Base-by-base conservation (phyloP, 2,797 vertebrate species). In the Sardinella longiceps region DNA sequence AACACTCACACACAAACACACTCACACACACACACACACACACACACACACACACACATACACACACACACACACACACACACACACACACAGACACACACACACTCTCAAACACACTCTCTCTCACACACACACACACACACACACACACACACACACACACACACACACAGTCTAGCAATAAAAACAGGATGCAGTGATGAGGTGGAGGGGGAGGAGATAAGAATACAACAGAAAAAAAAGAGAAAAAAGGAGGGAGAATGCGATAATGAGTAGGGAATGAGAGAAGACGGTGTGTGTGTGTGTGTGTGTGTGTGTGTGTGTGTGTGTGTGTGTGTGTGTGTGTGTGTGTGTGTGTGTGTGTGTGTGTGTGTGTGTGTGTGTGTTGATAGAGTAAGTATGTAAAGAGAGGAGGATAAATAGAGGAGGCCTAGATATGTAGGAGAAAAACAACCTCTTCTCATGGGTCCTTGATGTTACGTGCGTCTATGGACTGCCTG, bases 31-130 rank as follows among this genome's bases (percentile, higher is more conserved):
- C 50, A 15, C 80, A 10, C 39, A 80, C 80, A 80, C 39, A 25
- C 39, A n/a, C 45, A n/a, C 23, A 37, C 81, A 88, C 60, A 58
- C 56, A 56, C 77, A 81, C 81, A 20, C 43, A 80, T 39, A 39
- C 25, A 84, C 56, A 43, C 43, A 80, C 51, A 70, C 82, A 56
- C 51, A 56, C 51, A 58, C 5, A 58, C n/a, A n/a, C 28, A 33
- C 60, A 66, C 28, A 14, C 60, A 66, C 60, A 33, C 60, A 66
- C 60, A 66, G 10, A 63, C n/a, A 30, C 60, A 66, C 60, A 14
- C n/a, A 66, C 56, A 25, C 56, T 37, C 81, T 11, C 11, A 4
- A 63, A 83, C 33, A 33, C 48, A 81, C 66, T 39, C 66, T 33
- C 63, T 30, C 1, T 66, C 63, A 66, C 12, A 66, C 4, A 63